These are phyloP conservation scores for Agrochola macilenta DNA, from an alignment of 2,888 invertebrate species.

Conservation along the genomic window DNA sequence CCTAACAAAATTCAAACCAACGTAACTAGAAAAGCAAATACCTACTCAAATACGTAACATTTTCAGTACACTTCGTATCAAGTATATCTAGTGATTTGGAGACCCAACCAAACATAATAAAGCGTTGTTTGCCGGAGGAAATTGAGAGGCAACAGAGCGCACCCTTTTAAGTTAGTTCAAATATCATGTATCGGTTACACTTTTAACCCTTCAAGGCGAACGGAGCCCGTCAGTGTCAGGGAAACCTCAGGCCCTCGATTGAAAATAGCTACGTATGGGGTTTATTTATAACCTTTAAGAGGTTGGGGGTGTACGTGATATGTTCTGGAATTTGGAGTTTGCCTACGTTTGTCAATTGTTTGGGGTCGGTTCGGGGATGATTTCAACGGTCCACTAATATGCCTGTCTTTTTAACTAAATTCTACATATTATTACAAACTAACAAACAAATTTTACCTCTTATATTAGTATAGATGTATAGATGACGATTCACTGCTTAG, in stretches of 20 bases:
- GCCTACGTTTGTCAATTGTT: constrained; percentile 1
- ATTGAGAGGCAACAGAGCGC: constrained; percentile 60
- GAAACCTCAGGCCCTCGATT: constrained; percentile 32
- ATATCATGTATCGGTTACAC: constrained; percentile 64
- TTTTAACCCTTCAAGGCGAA: constrained; percentile 57
- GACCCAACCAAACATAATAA: constrained; percentile 61
- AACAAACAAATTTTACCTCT: too few relatives aligned
- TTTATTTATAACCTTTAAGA: constrained; percentile 26
- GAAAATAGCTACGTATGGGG: constrained; percentile 16
- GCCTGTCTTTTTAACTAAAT: too few relatives aligned
- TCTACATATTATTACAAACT: too few relatives aligned
- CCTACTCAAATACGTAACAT: constrained; percentile 21
- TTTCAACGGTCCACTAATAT: too few relatives aligned
- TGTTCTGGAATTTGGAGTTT: neutral
- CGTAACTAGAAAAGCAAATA: constrained; percentile 37
- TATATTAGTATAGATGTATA: too few relatives aligned
- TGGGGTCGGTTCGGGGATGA: neutral
- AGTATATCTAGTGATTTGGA: constrained; percentile 46
- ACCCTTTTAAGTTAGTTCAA: constrained; percentile 66
- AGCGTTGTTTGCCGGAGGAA: constrained; percentile 60
- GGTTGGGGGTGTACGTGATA: neutral
- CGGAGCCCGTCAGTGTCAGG: constrained; percentile 18
- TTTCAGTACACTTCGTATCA: constrained; percentile 29
- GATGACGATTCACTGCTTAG: too few relatives aligned
- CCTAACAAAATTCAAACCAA: constrained; percentile 25